These are phyloP conservation scores for Harpagus bidentatus DNA, from an alignment of 2,113 vertebrate genomes.

Conservation along the genomic window DNA sequence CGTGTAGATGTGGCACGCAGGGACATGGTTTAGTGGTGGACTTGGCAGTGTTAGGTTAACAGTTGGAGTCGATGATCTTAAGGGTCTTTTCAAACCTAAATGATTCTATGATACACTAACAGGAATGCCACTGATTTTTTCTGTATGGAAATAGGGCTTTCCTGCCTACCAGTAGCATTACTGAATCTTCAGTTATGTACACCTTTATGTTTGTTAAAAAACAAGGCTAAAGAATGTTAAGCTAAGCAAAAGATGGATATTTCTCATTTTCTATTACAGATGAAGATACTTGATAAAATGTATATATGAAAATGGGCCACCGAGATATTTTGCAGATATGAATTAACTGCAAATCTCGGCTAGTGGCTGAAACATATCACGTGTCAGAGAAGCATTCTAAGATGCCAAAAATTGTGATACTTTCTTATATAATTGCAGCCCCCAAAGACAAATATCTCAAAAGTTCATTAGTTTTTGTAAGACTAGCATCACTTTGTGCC, in stretches of 20 bases:
- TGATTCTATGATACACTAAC: not conserved
- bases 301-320: not conserved
- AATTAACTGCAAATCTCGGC: not conserved
- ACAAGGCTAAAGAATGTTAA: not conserved
- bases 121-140: not conserved
- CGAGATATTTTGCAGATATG: not conserved
- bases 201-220: not conserved
- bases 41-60: not conserved
- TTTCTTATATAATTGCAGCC: not conserved
- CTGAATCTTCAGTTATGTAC: not conserved
- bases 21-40: not conserved
- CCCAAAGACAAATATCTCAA: not conserved
- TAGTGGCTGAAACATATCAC: not conserved
- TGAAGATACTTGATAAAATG: not conserved
- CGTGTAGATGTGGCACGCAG: fast-evolving
- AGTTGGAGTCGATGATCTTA: not conserved
- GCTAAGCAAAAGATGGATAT: not conserved
- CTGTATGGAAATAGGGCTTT: not conserved
- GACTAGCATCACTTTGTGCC: not conserved
- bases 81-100: not conserved
- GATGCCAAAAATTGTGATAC: not conserved
- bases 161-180: not conserved
- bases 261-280: not conserved
- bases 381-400: not conserved
- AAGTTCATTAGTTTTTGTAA: not conserved